Evolutionary conservation across 2,113 vertebrate genomes (phyloP).

Genomic region (Puntigrus tetrazona): DNA sequence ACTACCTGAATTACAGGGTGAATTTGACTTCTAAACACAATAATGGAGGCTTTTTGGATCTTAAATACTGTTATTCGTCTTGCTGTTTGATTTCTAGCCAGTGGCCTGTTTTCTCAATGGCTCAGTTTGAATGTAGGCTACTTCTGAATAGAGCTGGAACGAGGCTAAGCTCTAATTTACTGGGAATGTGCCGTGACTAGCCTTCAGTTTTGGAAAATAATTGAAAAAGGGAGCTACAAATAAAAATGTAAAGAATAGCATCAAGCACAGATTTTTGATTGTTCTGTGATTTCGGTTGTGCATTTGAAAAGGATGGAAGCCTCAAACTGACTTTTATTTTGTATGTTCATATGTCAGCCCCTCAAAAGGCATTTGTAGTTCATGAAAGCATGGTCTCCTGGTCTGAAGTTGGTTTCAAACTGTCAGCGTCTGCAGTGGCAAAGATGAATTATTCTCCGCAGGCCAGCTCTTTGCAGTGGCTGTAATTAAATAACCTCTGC

Average conservation of each 20-base stretch:
- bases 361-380: background rate
- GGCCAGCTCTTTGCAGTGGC: background rate
- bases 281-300: background rate
- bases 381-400: background rate
- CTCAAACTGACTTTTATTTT: background rate
- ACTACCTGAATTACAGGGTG: conserved; percentile 1
- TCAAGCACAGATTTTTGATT: background rate
- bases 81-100: background rate
- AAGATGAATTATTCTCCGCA: conserved; percentile 18
- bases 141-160: background rate
- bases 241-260: background rate
- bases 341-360: background rate
- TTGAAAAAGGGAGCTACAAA: background rate
- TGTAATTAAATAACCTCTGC: conserved; percentile 47
- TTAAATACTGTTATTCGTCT: conserved; percentile 11
- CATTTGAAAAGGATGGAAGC: background rate
- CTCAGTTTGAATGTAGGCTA: background rate
- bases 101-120: conserved; percentile 1
- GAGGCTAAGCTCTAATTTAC: conserved; percentile 7
- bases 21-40: background rate
- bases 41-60: background rate
- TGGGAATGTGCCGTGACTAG: background rate
- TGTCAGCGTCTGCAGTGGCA: background rate
- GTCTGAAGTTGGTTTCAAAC: conserved; percentile 4
- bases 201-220: background rate